Base-by-base conservation (phyloP, 2,113 vertebrate species). In the Phocoena phocoena region DNA sequence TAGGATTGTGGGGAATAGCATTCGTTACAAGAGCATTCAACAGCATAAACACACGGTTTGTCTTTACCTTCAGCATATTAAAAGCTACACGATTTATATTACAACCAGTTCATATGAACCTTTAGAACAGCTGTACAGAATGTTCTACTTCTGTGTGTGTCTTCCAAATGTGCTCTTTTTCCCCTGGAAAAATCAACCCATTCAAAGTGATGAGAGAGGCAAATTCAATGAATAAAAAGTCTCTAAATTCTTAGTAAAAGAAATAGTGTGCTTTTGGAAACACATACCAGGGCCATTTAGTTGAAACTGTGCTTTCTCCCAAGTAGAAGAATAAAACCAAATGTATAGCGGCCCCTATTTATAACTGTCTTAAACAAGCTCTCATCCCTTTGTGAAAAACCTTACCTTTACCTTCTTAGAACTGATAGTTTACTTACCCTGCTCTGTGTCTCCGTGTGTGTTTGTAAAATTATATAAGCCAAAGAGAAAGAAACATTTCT, bases 241-340 rank as follows among this genome's bases (percentile, higher is more conserved):
- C 90, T 50, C 97, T 83, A 90, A 91, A 83, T 98, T 98, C n/a
- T 20, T 93, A 67, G 50, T 97, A 62, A 98, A 44, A 31, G 1
- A 98, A 47, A 28, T 1, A 68, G 41, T 76, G 38, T 13, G 33
- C 14, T 44, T 97, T 90, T 83, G 90, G 93, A 97, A 98, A 95
- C 86, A 96, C 28, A 38, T 3, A 13, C 12, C 0, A 25, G 14
- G 2, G 2, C 53, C 47, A 87, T 93, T 94, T 18, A 70, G 47
- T 89, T 91, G 86, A 96, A 74, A 82, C 33, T 60, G 21, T 25
- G 11, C 25, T 6, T 36, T 96, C 95, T 96, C 9, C 68, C 95
- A 63, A 65, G 20, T 88, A 11, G 14, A 73, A 88, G 25, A 88
- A 17, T 14, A 73, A 38, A 89, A 21, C 70, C 31, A 1, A 21